These are phyloP conservation scores for Laterallus jamaicensis DNA, from an alignment of 2,113 vertebrate genomes.

Conservation along the genomic window DNA sequence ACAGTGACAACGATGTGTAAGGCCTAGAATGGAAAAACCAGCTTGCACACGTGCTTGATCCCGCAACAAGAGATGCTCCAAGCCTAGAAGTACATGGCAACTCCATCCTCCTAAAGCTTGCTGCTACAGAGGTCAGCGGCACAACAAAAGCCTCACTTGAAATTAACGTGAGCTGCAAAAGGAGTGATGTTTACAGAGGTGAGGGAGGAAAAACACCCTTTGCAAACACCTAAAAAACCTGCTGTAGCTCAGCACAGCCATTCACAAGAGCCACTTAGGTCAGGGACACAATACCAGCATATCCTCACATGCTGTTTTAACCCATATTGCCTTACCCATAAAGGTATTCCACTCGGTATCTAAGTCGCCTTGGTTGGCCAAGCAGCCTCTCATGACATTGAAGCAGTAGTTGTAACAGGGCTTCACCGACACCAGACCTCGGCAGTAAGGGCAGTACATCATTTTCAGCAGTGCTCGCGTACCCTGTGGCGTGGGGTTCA, in stretches of 20 bases:
- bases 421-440: conserved; percentile 89
- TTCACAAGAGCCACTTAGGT: background rate
- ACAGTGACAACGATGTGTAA: background rate
- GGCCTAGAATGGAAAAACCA: background rate
- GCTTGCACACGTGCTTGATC: background rate
- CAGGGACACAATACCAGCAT: fast-evolving
- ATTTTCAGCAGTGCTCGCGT: conserved; percentile 90
- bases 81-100: background rate
- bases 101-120: background rate
- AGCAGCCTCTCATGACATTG: conserved; percentile 94
- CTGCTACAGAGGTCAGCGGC: background rate
- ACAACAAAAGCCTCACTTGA: background rate
- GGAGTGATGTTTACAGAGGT: background rate
- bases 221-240: background rate
- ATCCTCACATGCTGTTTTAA: background rate
- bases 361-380: conserved; percentile 96
- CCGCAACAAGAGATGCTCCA: background rate
- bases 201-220: background rate
- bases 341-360: conserved; percentile 97
- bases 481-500: conserved; percentile 88
- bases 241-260: background rate
- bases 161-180: background rate
- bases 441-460: conserved; percentile 95
- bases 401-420: conserved; percentile 98
- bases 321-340: conserved; percentile 81